A percentile compares a stretch with the other conserved stretches of the same genome.
Evolutionary conservation across 2,113 vertebrate species (phyloP).

Genomic region (Tricholaema leucomelas): DNA sequence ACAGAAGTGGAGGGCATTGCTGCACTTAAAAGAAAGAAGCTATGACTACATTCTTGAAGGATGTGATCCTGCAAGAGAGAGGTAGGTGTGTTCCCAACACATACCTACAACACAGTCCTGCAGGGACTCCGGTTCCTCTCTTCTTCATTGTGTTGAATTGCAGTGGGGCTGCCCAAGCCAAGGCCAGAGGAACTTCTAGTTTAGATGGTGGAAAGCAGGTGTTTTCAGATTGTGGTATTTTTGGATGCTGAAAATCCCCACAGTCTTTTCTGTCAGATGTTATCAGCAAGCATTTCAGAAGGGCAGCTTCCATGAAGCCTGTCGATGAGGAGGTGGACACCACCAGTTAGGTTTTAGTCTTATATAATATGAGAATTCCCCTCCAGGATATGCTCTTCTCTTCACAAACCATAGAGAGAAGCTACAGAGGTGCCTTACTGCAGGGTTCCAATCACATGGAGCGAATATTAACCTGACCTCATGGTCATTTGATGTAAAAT

Average conservation of each 20-base stretch:
- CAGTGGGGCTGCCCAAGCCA: neutral
- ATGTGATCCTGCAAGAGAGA: conserved; percentile 6
- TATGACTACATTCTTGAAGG: conserved; percentile 46
- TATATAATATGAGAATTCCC: neutral
- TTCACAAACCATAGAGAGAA: neutral
- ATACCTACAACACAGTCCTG: conserved; percentile 6
- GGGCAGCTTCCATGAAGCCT: neutral
- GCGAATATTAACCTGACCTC: neutral
- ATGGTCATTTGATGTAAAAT: neutral
- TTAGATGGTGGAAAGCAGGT: neutral
- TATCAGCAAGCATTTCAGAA: neutral
- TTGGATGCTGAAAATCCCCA: neutral
- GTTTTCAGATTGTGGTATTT: neutral
- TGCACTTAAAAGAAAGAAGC: conserved; percentile 43
- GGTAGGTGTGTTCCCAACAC: conserved; percentile 36
- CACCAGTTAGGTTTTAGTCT: neutral
- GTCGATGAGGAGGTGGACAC: neutral
- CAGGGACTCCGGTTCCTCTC: neutral
- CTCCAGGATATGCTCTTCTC: neutral
- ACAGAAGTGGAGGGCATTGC: conserved; percentile 8
- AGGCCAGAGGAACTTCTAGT: neutral
- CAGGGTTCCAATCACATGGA: neutral
- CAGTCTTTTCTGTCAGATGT: neutral
- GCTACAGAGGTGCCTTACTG: neutral
- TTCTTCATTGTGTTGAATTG: fast-evolving